phyloP scores from a whole-genome alignment of 2,113 vertebrate genomes.

The Talpa occidentalis region DNA sequence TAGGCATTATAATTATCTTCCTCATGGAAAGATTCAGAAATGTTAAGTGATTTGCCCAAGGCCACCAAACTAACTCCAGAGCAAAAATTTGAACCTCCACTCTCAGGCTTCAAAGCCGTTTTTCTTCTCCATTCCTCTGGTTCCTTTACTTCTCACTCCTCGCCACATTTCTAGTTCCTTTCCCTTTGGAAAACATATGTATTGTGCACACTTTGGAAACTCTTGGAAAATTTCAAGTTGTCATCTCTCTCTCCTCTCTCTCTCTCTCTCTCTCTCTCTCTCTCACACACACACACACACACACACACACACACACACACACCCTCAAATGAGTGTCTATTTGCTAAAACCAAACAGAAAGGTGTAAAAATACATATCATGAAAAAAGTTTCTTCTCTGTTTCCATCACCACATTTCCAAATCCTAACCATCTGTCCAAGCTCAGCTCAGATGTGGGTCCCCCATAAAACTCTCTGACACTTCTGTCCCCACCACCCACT shows the following conservation, averaged over 20 bases:
- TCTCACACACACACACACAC: neutral
- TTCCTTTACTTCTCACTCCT: neutral
- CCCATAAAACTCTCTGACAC: neutral
- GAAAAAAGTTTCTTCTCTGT: neutral
- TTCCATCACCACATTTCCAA: neutral
- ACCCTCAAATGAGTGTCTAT: neutral
- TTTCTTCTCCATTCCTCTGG: neutral
- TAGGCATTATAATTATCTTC: slow-evolving; percentile 46
- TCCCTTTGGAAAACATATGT: neutral
- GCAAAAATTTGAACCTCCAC: neutral
- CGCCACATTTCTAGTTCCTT: neutral
- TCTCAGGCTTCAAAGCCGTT: slow-evolving; percentile 35
- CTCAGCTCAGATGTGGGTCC: neutral
- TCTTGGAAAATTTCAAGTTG: neutral
- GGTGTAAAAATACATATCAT: neutral
- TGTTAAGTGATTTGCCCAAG: slow-evolving; percentile 47
- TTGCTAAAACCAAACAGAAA: neutral
- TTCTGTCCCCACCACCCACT: neutral
- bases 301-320: neutral
- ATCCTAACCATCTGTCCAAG: neutral
- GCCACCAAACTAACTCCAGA: slow-evolving; percentile 28
- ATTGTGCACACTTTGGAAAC: neutral
- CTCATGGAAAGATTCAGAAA: slow-evolving; percentile 41
- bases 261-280: neutral
- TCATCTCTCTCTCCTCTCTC: neutral